Evolutionary conservation across 2,797 vertebrate genomes (phyloP).

Genomic region (Gouania willdenowi): DNA sequence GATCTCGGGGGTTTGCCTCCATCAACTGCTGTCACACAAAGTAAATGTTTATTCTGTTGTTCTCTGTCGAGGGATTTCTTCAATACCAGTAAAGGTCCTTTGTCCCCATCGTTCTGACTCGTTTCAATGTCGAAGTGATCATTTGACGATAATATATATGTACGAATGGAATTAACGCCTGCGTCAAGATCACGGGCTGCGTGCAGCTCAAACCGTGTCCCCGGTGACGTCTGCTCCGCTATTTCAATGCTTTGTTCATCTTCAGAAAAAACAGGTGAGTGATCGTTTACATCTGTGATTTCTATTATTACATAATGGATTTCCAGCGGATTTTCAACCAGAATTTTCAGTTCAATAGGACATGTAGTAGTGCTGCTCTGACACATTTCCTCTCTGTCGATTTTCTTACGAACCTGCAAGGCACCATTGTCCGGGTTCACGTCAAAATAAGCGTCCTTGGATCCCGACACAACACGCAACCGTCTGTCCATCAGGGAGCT

Average conservation of each 20-base stretch:
- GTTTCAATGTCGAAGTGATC: too few relatives aligned
- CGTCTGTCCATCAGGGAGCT: slow-evolving; percentile 8
- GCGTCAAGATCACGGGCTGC: too few relatives aligned
- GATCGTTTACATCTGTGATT: slow-evolving; percentile 58
- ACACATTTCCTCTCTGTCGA: slow-evolving; percentile 75
- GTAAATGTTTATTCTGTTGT: too few relatives aligned
- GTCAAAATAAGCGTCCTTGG: slow-evolving; percentile 21
- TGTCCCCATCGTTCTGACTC: too few relatives aligned
- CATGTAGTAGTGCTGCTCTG: slow-evolving; percentile 50
- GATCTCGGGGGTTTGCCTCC: too few relatives aligned
- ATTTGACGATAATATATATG: too few relatives aligned
- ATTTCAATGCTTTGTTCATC: slow-evolving; percentile 34
- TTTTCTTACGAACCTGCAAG: too few relatives aligned
- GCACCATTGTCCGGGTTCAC: slow-evolving; percentile 63
- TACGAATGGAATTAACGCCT: too few relatives aligned
- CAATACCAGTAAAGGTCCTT: too few relatives aligned
- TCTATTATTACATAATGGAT: slow-evolving; percentile 41
- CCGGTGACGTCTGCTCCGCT: slow-evolving; percentile 47
- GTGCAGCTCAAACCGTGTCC: too few relatives aligned
- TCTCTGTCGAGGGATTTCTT: too few relatives aligned
- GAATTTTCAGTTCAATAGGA: slow-evolving; percentile 56
- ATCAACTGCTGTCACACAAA: too few relatives aligned
- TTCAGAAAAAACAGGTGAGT: slow-evolving; percentile 38
- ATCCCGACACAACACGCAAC: slow-evolving; percentile 34
- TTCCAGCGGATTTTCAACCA: slow-evolving; percentile 51